Conservation (phyloP, 2,113 vertebrate genomes). For the Xenopus borealis region DNA sequence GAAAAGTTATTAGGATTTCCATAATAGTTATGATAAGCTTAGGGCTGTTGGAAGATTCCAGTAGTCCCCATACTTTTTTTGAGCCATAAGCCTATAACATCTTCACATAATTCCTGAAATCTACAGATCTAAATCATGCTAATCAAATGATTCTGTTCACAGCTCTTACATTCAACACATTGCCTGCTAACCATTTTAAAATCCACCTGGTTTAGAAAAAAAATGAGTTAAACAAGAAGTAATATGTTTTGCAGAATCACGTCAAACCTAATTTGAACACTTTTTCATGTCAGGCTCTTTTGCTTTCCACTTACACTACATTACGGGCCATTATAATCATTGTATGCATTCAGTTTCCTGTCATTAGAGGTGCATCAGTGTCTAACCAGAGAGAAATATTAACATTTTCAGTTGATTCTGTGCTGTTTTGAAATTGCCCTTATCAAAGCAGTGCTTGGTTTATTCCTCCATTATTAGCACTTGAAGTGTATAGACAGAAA, state of each 20-base stretch:
- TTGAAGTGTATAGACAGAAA: constrained; percentile 24
- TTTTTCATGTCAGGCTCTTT: constrained; percentile 24
- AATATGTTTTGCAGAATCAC: constrained; percentile 28
- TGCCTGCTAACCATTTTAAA: constrained; percentile 7
- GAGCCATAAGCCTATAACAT: no score
- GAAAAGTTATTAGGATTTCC: no score
- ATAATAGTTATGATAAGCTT: no score
- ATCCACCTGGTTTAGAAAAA: constrained; percentile 12
- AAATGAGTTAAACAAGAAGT: constrained; percentile 15
- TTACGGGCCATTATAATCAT: constrained; percentile 39
- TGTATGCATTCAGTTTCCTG: constrained; percentile 26
- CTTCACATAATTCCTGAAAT: no score
- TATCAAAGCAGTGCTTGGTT: constrained; percentile 13
- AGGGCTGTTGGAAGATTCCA: no score
- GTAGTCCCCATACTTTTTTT: no score
- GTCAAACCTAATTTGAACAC: constrained; percentile 26
- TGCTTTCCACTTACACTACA: constrained; percentile 28
- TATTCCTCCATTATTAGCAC: constrained; percentile 18
- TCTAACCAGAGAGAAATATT: constrained; percentile 33
- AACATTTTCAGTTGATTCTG: constrained; percentile 24
- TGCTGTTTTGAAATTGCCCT: constrained; percentile 24
- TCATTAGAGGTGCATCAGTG: constrained; percentile 34
- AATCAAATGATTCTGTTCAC: no score
- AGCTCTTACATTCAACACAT: no score
- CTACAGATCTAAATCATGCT: no score